phyloP scores from a whole-genome alignment of 2,888 invertebrate species.

The Lordiphosa andalusiaca region DNA sequence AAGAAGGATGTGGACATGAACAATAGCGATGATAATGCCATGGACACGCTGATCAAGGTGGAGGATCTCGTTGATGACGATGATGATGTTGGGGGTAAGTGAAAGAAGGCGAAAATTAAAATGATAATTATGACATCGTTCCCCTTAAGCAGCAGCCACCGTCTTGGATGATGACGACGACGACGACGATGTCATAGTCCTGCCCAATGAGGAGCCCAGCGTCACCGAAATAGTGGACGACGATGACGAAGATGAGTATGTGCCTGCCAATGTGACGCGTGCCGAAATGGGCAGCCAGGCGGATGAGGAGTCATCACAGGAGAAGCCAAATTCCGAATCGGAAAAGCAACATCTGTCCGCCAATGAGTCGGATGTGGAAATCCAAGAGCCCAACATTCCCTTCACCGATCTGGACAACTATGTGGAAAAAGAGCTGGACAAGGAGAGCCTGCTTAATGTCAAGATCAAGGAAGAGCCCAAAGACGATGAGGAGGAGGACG shows the following conservation, averaged over 20 bases:
- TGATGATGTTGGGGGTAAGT: slow-evolving; percentile 43
- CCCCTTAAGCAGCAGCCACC: slow-evolving; percentile 1
- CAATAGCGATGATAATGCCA: slow-evolving; percentile 76
- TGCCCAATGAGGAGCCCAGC: slow-evolving; percentile 85
- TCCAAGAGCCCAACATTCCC: slow-evolving; percentile 80
- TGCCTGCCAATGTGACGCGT: slow-evolving; percentile 58
- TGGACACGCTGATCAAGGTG: slow-evolving; percentile 74
- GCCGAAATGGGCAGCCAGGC: slow-evolving; percentile 20
- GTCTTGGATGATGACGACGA: slow-evolving; percentile 80
- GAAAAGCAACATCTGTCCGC: slow-evolving; percentile 47
- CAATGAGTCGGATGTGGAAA: slow-evolving; percentile 79
- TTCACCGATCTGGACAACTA: slow-evolving; percentile 80
- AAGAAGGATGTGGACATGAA: slow-evolving; percentile 50
- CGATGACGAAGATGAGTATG: slow-evolving; percentile 82
- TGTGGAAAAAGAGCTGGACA: slow-evolving; percentile 75
- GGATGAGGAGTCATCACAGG: slow-evolving; percentile 20
- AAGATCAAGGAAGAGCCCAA: slow-evolving; percentile 87
- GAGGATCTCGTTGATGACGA: slow-evolving; percentile 65
- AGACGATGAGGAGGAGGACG: slow-evolving; percentile 83
- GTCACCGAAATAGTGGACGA: slow-evolving; percentile 82
- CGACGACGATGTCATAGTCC: slow-evolving; percentile 86
- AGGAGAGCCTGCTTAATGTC: slow-evolving; percentile 79
- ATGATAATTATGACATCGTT: not conserved
- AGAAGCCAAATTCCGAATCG: slow-evolving; percentile 11
- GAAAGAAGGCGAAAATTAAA: not conserved